phyloP scores from a whole-genome alignment of 2,797 vertebrate genomes.

The Danio aesculapii region DNA sequence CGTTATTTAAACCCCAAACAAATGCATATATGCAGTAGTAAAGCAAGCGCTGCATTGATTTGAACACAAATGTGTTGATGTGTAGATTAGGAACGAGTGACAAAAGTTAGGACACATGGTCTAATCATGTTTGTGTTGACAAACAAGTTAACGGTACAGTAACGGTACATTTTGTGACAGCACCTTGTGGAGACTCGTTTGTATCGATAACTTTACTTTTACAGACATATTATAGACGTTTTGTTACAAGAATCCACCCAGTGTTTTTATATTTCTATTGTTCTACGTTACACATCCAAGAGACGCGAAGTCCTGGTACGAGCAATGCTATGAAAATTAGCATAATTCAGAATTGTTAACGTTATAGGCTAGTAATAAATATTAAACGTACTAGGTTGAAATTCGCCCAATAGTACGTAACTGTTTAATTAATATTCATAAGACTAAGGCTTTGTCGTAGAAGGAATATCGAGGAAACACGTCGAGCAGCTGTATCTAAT shows the following conservation, averaged over 20 bases:
- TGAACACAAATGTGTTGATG: neutral
- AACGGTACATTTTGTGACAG: neutral
- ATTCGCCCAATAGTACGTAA: neutral
- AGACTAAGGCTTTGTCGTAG: neutral
- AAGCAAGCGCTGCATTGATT: neutral
- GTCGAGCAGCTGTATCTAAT: neutral
- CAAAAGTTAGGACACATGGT: neutral
- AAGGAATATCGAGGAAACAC: neutral
- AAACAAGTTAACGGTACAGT: conserved; percentile 1
- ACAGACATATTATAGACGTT: neutral
- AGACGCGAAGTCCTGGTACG: neutral
- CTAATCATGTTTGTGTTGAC: neutral
- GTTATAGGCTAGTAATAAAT: neutral
- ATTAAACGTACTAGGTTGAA: neutral
- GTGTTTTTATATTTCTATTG: neutral
- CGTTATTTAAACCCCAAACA: neutral
- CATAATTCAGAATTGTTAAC: too few relatives aligned
- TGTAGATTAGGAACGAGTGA: neutral
- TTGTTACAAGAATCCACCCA: neutral
- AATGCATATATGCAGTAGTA: neutral
- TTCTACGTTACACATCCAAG: neutral
- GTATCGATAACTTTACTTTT: neutral
- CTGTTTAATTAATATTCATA: neutral
- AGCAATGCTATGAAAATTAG: neutral
- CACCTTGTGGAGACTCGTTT: neutral